Evolutionary conservation across 2,888 invertebrate genomes (phyloP), one percentile per base, ranked within the genome.

Genomic region (Geophilus truncorum): DNA sequence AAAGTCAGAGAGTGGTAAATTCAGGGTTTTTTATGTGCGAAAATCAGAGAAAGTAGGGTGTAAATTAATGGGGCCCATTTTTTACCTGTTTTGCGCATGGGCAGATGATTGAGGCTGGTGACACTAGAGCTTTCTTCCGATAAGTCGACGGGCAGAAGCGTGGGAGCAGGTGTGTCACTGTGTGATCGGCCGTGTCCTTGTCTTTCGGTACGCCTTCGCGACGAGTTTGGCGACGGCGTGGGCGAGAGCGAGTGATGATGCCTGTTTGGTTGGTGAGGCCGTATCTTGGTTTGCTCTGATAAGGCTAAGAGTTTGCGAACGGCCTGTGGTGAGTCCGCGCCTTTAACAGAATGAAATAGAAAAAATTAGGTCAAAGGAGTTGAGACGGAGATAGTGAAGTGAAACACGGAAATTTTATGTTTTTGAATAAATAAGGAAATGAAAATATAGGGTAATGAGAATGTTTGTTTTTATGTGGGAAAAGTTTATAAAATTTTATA

Each of bases 101-200:
- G 94, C 88, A 96, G 90, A 89, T 95, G 95, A 86, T 94, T 94
- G 85, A 96, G 91, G 82, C 95, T 95, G 80, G 96, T 95, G 83
- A 97, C 96, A 87, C 96, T 96, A 87, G 96, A 96, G 88, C 96
- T 96, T 88, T 97, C 97, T 36, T 95, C 94, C 81, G 95, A 96
- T 81, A 97, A 90, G 87, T 96, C 95, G 80, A 97, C 95, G 12
- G 93, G 92, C 79, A 93, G 92, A 78, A 83, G 82, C 0, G 84
- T 81, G 1, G 84, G 82, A 15, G 81, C 18, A 12, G 78, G 57
- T n/a, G 93, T 93, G 87, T 95, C 95, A 30, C 95, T 95, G 88
- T 95, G 95, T 34, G 95, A 95, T 82, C 95, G 90, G 87, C 95
- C 95, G 87, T 95, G 95, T 62, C 88, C 88, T 57, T 88, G 81